A percentile compares a stretch with the other conserved stretches of the same genome.
phyloP scores from a whole-genome alignment of 2,888 invertebrate genomes.

The Archaeoteleia sp. region DNA sequence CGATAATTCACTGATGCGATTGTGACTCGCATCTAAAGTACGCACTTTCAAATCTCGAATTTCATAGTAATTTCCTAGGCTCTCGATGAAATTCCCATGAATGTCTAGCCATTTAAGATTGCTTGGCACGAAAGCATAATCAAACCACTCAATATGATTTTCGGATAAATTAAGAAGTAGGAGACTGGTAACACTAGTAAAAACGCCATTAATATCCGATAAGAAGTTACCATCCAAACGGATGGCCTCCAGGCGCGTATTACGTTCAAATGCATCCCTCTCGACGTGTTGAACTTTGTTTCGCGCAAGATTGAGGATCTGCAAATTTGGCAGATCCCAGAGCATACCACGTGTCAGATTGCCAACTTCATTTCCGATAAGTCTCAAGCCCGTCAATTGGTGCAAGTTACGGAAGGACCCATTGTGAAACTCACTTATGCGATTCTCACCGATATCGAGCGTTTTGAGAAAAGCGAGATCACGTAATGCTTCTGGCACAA shows the following conservation, averaged over 20 bases:
- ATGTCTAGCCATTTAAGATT: conserved; percentile 93
- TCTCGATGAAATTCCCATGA: conserved; percentile 92
- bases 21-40: conserved; percentile 92
- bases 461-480: conserved; percentile 89
- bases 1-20: conserved; percentile 87
- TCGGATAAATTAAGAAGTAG: conserved; percentile 92
- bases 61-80: conserved; percentile 91
- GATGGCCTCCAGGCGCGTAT: conserved; percentile 88
- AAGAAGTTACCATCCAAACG: conserved; percentile 91
- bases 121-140: conserved; percentile 92
- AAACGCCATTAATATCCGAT: conserved; percentile 92
- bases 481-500: conserved; percentile 88
- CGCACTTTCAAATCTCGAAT: conserved; percentile 81
- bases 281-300: conserved; percentile 92
- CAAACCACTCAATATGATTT: conserved; percentile 94
- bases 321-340: conserved; percentile 88
- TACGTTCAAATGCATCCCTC: conserved; percentile 87
- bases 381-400: conserved; percentile 88
- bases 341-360: conserved; percentile 91
- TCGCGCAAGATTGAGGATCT: conserved; percentile 91
- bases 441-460: conserved; percentile 93
- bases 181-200: conserved; percentile 88
- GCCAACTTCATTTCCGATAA: conserved; percentile 93
- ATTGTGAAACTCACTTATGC: conserved; percentile 87
- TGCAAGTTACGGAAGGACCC: conserved; percentile 90